Evolutionary conservation across 2,797 vertebrate genomes (phyloP).

Genomic region (Eupleurogrammus muticus): DNA sequence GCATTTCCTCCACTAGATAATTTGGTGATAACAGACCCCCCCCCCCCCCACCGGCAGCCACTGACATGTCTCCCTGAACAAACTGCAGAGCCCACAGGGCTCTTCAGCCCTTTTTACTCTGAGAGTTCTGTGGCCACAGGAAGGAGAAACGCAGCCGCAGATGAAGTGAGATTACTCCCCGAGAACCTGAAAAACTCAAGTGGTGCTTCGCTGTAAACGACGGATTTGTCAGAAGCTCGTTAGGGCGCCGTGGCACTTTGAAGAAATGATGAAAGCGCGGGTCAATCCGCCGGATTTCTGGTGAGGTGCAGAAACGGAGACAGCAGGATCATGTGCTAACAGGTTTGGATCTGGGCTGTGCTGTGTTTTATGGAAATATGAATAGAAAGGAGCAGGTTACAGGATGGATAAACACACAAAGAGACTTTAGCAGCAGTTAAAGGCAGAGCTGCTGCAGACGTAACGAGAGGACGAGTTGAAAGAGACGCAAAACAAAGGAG

Average conservation of each 20-base stretch:
- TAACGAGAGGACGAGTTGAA: slow-evolving; percentile 2
- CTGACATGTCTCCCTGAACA: slow-evolving; percentile 38
- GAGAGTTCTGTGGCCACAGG: slow-evolving; percentile 1
- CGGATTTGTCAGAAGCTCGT: slow-evolving; percentile 17
- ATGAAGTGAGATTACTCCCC: slow-evolving; percentile 24
- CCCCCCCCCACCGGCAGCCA: slow-evolving; percentile 34
- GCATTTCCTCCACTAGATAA: slow-evolving; percentile 42
- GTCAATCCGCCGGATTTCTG: neutral
- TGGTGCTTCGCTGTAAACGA: slow-evolving; percentile 6
- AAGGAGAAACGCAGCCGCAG: slow-evolving; percentile 5
- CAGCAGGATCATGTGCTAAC: slow-evolving; percentile 7
- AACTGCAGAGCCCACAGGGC: slow-evolving; percentile 51
- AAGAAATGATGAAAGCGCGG: neutral
- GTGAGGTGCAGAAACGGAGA: slow-evolving; percentile 32
- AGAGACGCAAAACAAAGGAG: slow-evolving; percentile 21
- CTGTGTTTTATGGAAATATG: slow-evolving; percentile 21
- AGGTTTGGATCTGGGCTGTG: slow-evolving; percentile 27
- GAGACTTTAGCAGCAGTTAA: slow-evolving; percentile 38
- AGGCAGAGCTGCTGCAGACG: slow-evolving; percentile 13
- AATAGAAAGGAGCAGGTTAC: slow-evolving; percentile 17
- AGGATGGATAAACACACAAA: slow-evolving; percentile 35
- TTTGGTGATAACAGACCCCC: slow-evolving; percentile 66
- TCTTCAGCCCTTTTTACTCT: slow-evolving; percentile 15
- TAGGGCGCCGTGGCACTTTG: neutral
- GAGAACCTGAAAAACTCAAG: slow-evolving; percentile 17